Evolutionary conservation across 2,888 invertebrate species (phyloP), one percentile per base, ranked within the genome.

Genomic region (Argyresthia goedartella): DNA sequence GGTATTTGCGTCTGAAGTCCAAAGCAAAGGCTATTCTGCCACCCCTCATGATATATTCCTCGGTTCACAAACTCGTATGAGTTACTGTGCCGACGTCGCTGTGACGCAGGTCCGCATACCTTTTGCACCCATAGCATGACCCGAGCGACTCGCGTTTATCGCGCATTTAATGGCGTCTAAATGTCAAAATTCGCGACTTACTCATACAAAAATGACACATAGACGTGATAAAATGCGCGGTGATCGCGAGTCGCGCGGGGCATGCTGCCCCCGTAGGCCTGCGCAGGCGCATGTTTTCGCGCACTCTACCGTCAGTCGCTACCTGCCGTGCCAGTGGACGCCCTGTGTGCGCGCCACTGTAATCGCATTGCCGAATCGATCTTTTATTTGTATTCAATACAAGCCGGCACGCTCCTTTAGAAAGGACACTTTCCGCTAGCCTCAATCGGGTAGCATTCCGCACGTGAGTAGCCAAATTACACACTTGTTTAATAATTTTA

Each of bases 321-420:
- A 66, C 64, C 65, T 63, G 70, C 65, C 70, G 66, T 68, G 68
- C 65, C 64, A 67, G 63, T 66, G 69, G 67, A 66, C 70, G 69
- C 69, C 70, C 65, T 67, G 71, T 68, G 73, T 69, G 64, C 66
- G 70, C 68, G 62, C 63, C 58, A 59, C 64, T 64, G 55, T 57
- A 57, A 14, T 11, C n/a, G 10, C 45, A 14, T 61, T 58, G 56
- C 56, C 63, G 66, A 70, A 65, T 71, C 56, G 57, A 58, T 63
- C 70, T 59, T 70, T 75, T 36, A 73, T 76, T 79, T 72, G 73
- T 79, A 81, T 81, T 82, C 80, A 71, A 64, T 59, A 60, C 60
- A 71, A 69, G 76, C 70, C 65, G 62, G 60, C 64, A 61, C 70
- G 60, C 63, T 69, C 69, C 70, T 72, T 66, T 69, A 63, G 59